phyloP scores from a whole-genome alignment of 2,888 invertebrate species.

The Calameuta idolon region DNA sequence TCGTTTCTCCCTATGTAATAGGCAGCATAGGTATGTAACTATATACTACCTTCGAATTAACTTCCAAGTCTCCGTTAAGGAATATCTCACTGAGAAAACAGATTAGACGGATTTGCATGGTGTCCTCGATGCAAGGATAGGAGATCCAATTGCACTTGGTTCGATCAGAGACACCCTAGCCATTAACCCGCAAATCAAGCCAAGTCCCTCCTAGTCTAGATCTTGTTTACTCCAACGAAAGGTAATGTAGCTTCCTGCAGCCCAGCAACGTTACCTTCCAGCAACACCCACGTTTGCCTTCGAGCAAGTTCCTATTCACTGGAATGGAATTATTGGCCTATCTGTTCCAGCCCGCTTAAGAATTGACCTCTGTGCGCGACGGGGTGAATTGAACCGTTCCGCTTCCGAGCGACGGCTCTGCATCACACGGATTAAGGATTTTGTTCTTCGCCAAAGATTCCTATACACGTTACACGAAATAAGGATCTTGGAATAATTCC shows the following conservation, averaged over 20 bases:
- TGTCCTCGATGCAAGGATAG: background rate
- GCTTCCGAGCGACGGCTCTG: constrained; percentile 18
- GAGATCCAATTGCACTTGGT: background rate
- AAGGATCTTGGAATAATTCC: background rate
- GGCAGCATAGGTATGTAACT: background rate
- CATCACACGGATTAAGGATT: constrained; percentile 28
- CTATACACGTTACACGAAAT: background rate
- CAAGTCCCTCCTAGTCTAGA: background rate
- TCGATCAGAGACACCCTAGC: constrained; percentile 1
- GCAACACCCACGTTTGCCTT: constrained; percentile 19
- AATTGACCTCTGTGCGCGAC: constrained; percentile 27
- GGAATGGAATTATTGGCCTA: constrained; percentile 24
- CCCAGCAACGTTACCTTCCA: constrained; percentile 19
- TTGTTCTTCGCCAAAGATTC: constrained; percentile 15
- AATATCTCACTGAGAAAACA: background rate
- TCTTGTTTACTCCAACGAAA: constrained; percentile 11
- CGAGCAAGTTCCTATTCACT: constrained; percentile 7
- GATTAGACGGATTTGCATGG: background rate
- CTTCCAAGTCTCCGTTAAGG: background rate
- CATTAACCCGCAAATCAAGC: constrained; percentile 10
- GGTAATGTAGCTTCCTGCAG: constrained; percentile 7
- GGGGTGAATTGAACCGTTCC: constrained; percentile 29
- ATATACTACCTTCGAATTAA: background rate
- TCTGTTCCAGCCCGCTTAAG: constrained; percentile 21
- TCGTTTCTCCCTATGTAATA: constrained; percentile 22